Base-by-base conservation (phyloP, 2,888 invertebrate genomes). In the Smittia sp. region DNA sequence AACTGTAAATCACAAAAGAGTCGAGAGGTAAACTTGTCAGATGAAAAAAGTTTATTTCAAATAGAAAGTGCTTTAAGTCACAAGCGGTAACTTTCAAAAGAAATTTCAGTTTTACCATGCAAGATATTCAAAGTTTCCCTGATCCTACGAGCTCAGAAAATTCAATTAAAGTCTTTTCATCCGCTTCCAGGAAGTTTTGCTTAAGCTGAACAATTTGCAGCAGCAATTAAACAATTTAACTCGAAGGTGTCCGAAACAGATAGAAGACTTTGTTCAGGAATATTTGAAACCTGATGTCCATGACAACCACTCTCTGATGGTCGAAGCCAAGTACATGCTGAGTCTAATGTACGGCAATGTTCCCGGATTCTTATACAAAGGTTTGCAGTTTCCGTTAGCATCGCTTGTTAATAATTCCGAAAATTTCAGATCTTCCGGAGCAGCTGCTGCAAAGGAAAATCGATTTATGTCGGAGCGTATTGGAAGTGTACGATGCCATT, bases 281-380 rank as follows among this genome's bases (percentile, higher is more conserved):
- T 6, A 20, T 62, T 62, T 11, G n/a, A 20, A 18, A 7, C 13
- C 11, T 32, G 24, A 52, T 20, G 39, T 72, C 18, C 62, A 72
- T 38, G 39, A 13, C 1, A 39, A 72, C 39, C 73, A 73, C 38
- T 73, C 41, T n/a, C 6, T 65, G 18, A 73, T 73, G 65, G 20
- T 73, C 1, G 73, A 73, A 65, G 65, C 62, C 3, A 73, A 73
- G 22, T 73, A 73, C 22, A 65, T 65, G 65, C 46, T 73, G 15
- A 65, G 73, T 15, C 41, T 73, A 46, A 65, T 73, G 73, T 73
- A 73, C 32, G 73, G 73, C 13, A 73, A 73, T 27, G 39, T 73
- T 13, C 18, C 9, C 4, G 73, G 73, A 27, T 73, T 27, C n/a
- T 25, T 27, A 11, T 65, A 73, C 27, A 41, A 73, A 73, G 73